These are phyloP conservation scores for Elephas maximus DNA, from an alignment of 2,113 vertebrate species.

Conservation along the genomic window DNA sequence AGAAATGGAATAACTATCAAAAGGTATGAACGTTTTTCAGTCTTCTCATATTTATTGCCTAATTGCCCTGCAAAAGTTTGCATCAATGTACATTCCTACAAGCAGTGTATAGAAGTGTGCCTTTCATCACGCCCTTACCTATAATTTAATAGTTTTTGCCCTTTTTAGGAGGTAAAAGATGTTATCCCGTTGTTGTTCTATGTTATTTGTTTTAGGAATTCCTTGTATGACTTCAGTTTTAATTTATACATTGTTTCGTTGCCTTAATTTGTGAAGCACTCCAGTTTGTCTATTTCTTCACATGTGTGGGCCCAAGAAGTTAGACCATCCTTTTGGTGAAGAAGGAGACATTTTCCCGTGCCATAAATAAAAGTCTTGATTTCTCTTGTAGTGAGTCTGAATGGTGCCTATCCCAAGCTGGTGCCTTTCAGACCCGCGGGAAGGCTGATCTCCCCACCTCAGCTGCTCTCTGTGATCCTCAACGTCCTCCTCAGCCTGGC, in stretches of 20 bases:
- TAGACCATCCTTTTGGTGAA: neutral
- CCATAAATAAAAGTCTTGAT: neutral
- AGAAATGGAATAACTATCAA: slow-evolving; percentile 40
- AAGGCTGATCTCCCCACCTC: slow-evolving; percentile 88
- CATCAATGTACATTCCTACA: slow-evolving; percentile 12
- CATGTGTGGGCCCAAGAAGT: neutral
- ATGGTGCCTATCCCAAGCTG: slow-evolving; percentile 88
- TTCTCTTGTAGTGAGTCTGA: slow-evolving; percentile 90
- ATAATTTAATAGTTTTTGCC: slow-evolving; percentile 1
- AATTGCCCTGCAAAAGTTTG: neutral
- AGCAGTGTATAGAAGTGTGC: neutral
- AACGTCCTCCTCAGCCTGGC: slow-evolving; percentile 90
- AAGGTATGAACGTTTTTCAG: neutral
- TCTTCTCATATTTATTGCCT: slow-evolving; percentile 23
- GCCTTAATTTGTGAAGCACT: neutral
- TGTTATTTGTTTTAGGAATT: neutral
- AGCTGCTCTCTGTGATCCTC: slow-evolving; percentile 90
- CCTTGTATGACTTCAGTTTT: slow-evolving; percentile 26
- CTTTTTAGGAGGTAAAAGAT: neutral
- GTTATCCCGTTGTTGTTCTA: neutral
- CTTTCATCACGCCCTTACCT: neutral
- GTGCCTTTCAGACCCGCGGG: slow-evolving; percentile 89
- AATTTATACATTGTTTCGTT: neutral
- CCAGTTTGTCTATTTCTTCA: neutral
- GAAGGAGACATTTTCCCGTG: neutral